phyloP scores from a whole-genome alignment of 2,888 invertebrate genomes.

The Oscheius sp. region DNA sequence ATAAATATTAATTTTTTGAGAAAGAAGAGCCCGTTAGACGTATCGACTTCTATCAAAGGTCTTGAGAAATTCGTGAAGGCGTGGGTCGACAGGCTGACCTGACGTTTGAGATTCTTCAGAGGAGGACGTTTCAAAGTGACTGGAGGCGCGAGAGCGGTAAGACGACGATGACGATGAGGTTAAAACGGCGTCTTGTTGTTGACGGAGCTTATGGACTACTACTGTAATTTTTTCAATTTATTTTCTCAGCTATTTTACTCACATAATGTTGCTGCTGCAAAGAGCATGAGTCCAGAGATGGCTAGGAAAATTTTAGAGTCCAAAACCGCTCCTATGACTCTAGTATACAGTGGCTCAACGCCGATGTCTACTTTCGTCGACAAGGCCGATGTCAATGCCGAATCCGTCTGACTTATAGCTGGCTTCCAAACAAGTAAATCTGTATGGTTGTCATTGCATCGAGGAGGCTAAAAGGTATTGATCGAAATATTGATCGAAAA shows the following conservation, averaged over 20 bases:
- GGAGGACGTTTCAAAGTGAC: slow-evolving; percentile 12
- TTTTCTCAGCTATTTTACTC: neutral
- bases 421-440: slow-evolving; percentile 37
- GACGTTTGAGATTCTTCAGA: slow-evolving; percentile 14
- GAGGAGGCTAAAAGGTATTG: slow-evolving; percentile 43
- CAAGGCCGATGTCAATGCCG: slow-evolving; percentile 46
- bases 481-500: neutral
- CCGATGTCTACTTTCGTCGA: slow-evolving; percentile 39
- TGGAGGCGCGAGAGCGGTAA: neutral
- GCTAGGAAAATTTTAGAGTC: slow-evolving; percentile 20
- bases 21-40: slow-evolving; percentile 1
- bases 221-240: slow-evolving; percentile 10
- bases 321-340: neutral
- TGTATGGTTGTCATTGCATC: slow-evolving; percentile 43
- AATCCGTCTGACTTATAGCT: slow-evolving; percentile 26
- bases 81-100: slow-evolving; percentile 2
- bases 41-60: slow-evolving; percentile 23
- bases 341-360: slow-evolving; percentile 3
- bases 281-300: slow-evolving; percentile 3
- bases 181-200: neutral
- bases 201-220: slow-evolving; percentile 8
- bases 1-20: neutral
- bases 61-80: slow-evolving; percentile 16
- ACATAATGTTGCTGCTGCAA: slow-evolving; percentile 3
- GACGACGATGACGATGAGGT: neutral